Percentiles rank a stretch among this genome's conserved stretches.
These are phyloP conservation scores for Zaprionus nigranus DNA, from an alignment of 1,140 invertebrate genomes.

Conservation along the genomic window DNA sequence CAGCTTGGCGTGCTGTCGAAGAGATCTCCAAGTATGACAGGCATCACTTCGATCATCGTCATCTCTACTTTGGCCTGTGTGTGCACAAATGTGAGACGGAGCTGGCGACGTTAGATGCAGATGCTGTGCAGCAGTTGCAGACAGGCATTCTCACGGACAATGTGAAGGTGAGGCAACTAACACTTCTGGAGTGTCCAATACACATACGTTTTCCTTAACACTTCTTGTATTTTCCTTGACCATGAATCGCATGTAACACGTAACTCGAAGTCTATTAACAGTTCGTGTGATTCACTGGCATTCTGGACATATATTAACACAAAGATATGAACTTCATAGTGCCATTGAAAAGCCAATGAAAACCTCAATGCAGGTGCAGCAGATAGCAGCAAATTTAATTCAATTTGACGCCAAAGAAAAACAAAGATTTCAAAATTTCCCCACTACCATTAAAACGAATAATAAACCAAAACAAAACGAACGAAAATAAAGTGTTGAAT, in stretches of 20 bases:
- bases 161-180: conserved; percentile 57
- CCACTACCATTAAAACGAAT: background rate
- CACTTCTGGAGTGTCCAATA: background rate
- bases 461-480: conserved; percentile 17
- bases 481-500: conserved; percentile 41
- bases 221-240: conserved; percentile 7
- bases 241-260: conserved; percentile 4
- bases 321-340: conserved; percentile 14
- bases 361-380: conserved; percentile 16
- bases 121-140: conserved; percentile 47
- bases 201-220: background rate
- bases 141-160: conserved; percentile 69
- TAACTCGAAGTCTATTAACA: background rate
- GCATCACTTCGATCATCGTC: conserved; percentile 86
- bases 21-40: conserved; percentile 84
- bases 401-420: conserved; percentile 51
- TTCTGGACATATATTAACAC: conserved; percentile 38
- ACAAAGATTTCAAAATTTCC: conserved; percentile 36
- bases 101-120: conserved; percentile 46
- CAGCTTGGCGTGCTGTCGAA: conserved; percentile 84
- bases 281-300: conserved; percentile 16
- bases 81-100: conserved; percentile 71
- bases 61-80: conserved; percentile 86
- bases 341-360: background rate
- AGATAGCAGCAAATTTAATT: conserved; percentile 54